These are phyloP conservation scores for Drosophila demipolita DNA, from an alignment of 2,888 invertebrate genomes.

Conservation along the genomic window DNA sequence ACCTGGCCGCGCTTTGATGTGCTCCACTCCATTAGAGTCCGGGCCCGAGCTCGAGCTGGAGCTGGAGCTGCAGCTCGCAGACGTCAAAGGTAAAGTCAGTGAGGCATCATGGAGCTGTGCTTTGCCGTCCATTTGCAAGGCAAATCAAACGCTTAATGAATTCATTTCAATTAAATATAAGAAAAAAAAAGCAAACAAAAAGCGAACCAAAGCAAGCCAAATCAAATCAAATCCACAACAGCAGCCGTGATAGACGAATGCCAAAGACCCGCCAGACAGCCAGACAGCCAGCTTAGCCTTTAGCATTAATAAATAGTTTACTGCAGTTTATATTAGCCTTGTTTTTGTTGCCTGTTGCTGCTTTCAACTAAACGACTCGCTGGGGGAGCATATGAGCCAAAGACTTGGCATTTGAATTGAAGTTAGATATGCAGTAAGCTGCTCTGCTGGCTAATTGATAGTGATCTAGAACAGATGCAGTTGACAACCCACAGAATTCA, in stretches of 20 bases:
- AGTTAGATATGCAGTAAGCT: constrained; percentile 44
- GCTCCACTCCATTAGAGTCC: constrained; percentile 42
- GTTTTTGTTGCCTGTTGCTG: not conserved
- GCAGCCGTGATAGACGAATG: constrained; percentile 65
- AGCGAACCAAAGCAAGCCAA: constrained; percentile 19
- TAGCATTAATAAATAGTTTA: constrained; percentile 78
- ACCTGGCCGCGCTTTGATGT: constrained; percentile 57
- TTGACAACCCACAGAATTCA: constrained; percentile 48
- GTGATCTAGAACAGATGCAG: constrained; percentile 57
- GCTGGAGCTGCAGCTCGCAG: constrained; percentile 23
- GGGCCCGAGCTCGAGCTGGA: constrained; percentile 14
- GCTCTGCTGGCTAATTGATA: constrained; percentile 63
- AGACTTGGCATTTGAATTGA: constrained; percentile 68
- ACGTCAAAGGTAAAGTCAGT: constrained; percentile 71
- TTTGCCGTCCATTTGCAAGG: constrained; percentile 70
- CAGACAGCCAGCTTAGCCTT: constrained; percentile 34
- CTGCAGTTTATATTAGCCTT: constrained; percentile 31
- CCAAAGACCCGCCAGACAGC: constrained; percentile 53
- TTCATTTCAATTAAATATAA: constrained; percentile 78
- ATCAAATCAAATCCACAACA: constrained; percentile 35
- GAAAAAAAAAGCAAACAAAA: constrained; percentile 24
- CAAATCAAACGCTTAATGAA: constrained; percentile 79
- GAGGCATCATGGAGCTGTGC: constrained; percentile 41
- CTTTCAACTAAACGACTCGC: constrained; percentile 23
- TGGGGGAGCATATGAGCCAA: constrained; percentile 52